phyloP scores from a whole-genome alignment of 2,888 invertebrate species.

The Anarsia innoxiella region DNA sequence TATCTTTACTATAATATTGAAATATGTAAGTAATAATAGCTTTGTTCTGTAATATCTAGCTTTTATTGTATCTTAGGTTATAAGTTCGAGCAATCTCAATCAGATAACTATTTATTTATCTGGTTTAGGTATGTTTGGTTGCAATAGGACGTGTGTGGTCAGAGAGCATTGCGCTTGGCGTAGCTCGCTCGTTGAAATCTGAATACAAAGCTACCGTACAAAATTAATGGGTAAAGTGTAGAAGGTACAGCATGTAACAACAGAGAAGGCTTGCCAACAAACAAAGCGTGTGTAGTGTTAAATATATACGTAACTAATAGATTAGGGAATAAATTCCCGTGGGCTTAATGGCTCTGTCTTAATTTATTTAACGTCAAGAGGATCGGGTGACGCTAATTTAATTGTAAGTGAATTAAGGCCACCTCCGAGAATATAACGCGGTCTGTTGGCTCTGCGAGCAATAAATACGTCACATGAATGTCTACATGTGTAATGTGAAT shows the following conservation, averaged over 20 bases:
- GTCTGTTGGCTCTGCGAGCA: slow-evolving; percentile 35
- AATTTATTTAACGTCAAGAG: slow-evolving; percentile 57
- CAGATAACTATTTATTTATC: no score
- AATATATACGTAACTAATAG: no score
- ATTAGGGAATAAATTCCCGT: slow-evolving; percentile 48
- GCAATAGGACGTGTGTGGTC: no score
- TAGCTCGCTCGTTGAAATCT: no score
- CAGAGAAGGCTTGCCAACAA: slow-evolving; percentile 20
- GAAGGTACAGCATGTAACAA: slow-evolving; percentile 22
- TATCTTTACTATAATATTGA: no score
- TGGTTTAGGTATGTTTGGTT: no score
- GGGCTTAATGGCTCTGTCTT: slow-evolving; percentile 49
- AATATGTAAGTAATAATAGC: no score
- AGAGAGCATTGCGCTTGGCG: no score
- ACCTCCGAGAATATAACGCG: slow-evolving; percentile 43
- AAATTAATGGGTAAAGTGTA: slow-evolving; percentile 28
- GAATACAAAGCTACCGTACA: slow-evolving; percentile 12
- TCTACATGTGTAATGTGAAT: background rate
- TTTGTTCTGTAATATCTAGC: no score
- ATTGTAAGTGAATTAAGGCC: slow-evolving; percentile 57
- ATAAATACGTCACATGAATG: slow-evolving; percentile 47
- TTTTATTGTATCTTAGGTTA: no score
- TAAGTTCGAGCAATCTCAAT: no score
- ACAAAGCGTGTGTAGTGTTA: slow-evolving; percentile 19
- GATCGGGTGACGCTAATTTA: slow-evolving; percentile 58